phyloP scores from a whole-genome alignment of 2,113 vertebrate genomes.

The Cynoglossus semilaevis region DNA sequence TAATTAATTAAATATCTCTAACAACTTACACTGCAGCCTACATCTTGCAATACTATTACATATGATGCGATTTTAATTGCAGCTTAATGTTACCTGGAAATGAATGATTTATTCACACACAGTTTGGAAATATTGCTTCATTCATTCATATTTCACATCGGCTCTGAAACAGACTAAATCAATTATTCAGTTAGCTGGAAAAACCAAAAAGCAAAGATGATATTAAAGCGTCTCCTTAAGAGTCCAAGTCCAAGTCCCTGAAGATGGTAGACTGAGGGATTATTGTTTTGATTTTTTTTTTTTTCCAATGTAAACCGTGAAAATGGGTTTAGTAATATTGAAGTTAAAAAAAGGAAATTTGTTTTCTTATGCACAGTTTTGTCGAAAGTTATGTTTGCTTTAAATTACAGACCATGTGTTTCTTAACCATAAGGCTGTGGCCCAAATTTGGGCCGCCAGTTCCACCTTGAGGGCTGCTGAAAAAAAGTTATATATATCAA shows the following conservation, averaged over 20 bases:
- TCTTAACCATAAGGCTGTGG: too few species aligned
- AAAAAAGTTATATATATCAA: too few species aligned
- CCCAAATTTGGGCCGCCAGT: too few species aligned
- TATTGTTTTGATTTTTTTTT: constrained; percentile 31
- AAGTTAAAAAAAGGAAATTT: constrained; percentile 19
- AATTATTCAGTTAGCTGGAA: constrained; percentile 49
- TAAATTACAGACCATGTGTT: too few species aligned
- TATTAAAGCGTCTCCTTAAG: constrained; percentile 29
- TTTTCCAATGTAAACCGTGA: constrained; percentile 17
- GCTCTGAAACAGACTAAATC: constrained; percentile 44
- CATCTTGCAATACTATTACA: too few species aligned
- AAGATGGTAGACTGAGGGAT: constrained; percentile 6
- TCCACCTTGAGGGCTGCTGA: too few species aligned
- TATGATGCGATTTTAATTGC: too few species aligned
- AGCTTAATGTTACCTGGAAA: constrained; percentile 24
- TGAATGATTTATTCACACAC: constrained; percentile 24
- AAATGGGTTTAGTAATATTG: constrained; percentile 31
- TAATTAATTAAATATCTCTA: background rate
- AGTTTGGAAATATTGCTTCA: constrained; percentile 36
- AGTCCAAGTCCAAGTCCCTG: constrained; percentile 13
- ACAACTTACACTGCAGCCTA: background rate
- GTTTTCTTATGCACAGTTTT: background rate
- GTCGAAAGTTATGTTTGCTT: constrained; percentile 8
- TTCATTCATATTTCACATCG: constrained; percentile 58
- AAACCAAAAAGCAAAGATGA: constrained; percentile 28